Evolutionary conservation across 2,888 invertebrate genomes (phyloP).

Genomic region (Xanthorhoe spadicearia): DNA sequence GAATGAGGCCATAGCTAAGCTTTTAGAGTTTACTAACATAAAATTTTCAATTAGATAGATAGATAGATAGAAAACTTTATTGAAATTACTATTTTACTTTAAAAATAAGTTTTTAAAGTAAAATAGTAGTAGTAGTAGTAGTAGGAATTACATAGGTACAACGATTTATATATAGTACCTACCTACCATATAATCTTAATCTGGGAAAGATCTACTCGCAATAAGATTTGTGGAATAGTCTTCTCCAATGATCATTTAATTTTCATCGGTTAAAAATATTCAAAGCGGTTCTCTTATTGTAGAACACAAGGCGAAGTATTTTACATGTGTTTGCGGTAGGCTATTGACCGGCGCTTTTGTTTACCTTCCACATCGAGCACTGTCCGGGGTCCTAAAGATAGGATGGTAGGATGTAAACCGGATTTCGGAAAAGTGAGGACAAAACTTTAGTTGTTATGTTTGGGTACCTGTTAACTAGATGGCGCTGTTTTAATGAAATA

Average conservation of each 20-base stretch:
- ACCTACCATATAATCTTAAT: no score
- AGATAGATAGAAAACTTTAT: no score
- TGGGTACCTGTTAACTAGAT: not conserved
- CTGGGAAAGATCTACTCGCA: no score
- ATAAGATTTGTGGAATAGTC: no score
- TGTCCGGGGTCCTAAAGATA: slow-evolving; percentile 64
- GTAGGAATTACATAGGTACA: no score
- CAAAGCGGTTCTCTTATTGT: slow-evolving; percentile 6
- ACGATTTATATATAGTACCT: no score
- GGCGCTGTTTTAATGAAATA: not conserved
- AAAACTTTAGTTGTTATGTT: not conserved
- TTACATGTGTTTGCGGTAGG: slow-evolving; percentile 65
- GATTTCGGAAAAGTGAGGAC: slow-evolving; percentile 1
- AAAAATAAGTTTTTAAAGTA: no score
- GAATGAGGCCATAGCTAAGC: not conserved
- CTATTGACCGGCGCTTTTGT: slow-evolving; percentile 77
- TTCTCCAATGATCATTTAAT: not conserved
- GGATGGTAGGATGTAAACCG: slow-evolving; percentile 39
- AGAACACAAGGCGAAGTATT: slow-evolving; percentile 10
- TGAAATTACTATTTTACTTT: no score
- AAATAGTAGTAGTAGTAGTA: no score
- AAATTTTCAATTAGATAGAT: not conserved
- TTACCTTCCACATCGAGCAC: slow-evolving; percentile 63
- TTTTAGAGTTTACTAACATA: not conserved
- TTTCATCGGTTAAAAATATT: not conserved